phyloP scores from a whole-genome alignment of 2,888 invertebrate genomes.

The Pyrrhosoma nymphula region DNA sequence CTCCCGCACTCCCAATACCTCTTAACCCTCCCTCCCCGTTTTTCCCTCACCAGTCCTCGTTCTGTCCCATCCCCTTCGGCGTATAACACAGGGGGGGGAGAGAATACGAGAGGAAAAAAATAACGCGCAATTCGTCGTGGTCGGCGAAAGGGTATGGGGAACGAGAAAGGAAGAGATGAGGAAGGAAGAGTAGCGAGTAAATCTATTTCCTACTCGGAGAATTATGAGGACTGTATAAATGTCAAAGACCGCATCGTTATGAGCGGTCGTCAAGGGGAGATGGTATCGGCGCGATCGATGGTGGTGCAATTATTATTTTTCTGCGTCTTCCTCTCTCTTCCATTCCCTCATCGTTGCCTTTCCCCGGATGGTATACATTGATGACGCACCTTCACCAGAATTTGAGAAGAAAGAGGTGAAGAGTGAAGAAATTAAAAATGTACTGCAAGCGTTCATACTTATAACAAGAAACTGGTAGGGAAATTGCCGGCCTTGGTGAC shows the following conservation, averaged over 20 bases:
- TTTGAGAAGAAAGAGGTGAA: background rate
- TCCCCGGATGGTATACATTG: background rate
- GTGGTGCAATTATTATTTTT: background rate
- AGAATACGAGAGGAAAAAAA: background rate
- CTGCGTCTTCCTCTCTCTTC: background rate
- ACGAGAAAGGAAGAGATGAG: background rate
- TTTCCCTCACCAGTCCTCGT: too few relatives aligned
- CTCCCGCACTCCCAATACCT: background rate
- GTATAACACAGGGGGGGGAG: background rate
- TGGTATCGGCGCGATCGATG: background rate
- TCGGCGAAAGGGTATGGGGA: background rate
- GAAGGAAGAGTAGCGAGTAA: background rate
- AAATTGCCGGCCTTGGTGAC: too few relatives aligned
- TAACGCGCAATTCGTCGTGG: background rate
- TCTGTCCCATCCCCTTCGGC: background rate
- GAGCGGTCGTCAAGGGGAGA: background rate
- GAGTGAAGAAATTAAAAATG: background rate
- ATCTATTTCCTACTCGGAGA: background rate
- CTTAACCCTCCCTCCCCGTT: too few relatives aligned
- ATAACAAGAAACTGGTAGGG: too few relatives aligned
- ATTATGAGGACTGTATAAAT: constrained; percentile 14
- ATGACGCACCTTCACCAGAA: background rate
- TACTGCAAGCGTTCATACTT: too few relatives aligned
- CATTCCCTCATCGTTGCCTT: background rate
- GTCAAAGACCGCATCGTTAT: constrained; percentile 12